Base-by-base conservation (phyloP, 2,113 vertebrate species). In the Dinomys branickii region DNA sequence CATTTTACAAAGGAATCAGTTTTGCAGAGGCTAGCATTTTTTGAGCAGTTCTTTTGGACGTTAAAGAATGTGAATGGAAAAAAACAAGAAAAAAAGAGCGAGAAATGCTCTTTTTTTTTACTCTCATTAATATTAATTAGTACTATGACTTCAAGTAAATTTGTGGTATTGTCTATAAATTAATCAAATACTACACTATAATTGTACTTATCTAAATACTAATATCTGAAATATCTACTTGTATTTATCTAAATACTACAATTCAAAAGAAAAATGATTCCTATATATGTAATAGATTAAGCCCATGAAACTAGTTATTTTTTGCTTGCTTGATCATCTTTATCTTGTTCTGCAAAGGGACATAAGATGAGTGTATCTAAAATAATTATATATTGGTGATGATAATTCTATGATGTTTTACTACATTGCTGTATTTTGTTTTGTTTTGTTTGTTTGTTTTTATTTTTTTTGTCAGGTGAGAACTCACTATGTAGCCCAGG, bases 241-340 rank as follows among this genome's bases (percentile, higher is more conserved):
- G 65, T 69, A 69, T 69, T n/a, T 38, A 20, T 69, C 8, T 69
- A 69, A 38, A 69, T 38, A n/a, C 35, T 6, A 52, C 77, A 11
- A 77, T 85, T 90, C 7, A 89, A 11, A 82, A 91, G 30, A 61
- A 85, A 90, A 86, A 16, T 94, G 20, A 71, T 77, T 84, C 11
- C 33, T 73, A 33, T 71, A 13, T 73, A 33, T 58, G 7, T 86
- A 61, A 61, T 33, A 95, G 58, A 58, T 77, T 63, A 78, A 91
- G 58, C 61, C 59, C 12, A 44, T 80, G 58, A 95, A 92, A 91
- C 22, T 1, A 87, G 12, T 92, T 96, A 17, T 33, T 71, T 92
- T 80, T 88, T 41, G 26, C 87, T 65, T 88, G 20, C 41, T 90
- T 85, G 38, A 5, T 86, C 22, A 77, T 82, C 26, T 77, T 88